Base-by-base conservation (phyloP, 2,888 invertebrate genomes). In the Lasius fuliginosus region DNA sequence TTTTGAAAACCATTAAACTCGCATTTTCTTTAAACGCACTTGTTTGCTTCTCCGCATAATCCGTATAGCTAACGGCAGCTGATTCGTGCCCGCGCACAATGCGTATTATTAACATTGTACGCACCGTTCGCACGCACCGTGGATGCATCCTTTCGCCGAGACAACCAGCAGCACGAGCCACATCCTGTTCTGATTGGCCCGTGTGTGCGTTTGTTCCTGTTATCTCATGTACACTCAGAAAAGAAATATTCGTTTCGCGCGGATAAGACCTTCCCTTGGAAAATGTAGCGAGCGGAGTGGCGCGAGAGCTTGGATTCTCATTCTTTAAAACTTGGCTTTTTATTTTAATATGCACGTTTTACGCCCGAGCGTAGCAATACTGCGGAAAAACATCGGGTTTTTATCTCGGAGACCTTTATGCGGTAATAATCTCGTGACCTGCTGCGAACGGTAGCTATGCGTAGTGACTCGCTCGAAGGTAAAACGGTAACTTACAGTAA, bases 201-300 rank as follows among this genome's bases (percentile, higher is more conserved):
- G 46, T 60, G 53, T 71, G 56, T n/a, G 15, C 42, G 1, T 15
- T 36, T 23, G 62, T 11, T 53, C 67, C n/a, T 53, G 46, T 62
- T 79, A 79, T 79, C 79, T 68, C 23, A 23, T 36, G 60, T 58
- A 36, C 9, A 23, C 23, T 4, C 46, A 46, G 46, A 79, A 79
- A 81, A 71, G 71, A 60, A 79, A n/a, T 49, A 6, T 36, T 79
- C 36, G 60, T 60, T 60, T 81, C 60, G 49, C 60, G 71, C 33
- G 60, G 79, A 81, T 81, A 81, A 81, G 79, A 79, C 42, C 42
- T 67, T 77, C 69, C 18, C 49, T 71, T 33, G 71, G 71, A 79
- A 71, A 79, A 46, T 67, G 53, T 33, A n/a, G 23, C 53, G 15
- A 27, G 18, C n/a, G n/a, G 23, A n/a, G 8, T 12, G 1, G 1